Evolutionary conservation across 2,888 invertebrate species (phyloP), one percentile per base, ranked within the genome.

Genomic region (Drosophila austrosaltans): DNA sequence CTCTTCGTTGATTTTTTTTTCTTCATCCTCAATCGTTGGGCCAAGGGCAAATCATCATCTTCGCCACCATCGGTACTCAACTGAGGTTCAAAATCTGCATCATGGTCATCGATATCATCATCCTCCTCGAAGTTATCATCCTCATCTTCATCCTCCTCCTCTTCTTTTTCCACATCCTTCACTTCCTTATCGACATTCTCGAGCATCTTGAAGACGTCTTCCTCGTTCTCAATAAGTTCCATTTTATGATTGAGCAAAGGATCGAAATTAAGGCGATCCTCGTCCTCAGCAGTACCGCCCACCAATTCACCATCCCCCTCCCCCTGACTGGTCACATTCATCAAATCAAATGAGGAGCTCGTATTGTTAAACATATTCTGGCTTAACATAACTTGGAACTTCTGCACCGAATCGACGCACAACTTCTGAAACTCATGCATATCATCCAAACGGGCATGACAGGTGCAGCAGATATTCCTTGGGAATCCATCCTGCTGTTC

Each of bases 141-240:
- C 3, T 81, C 75, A 2, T 68, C 58, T 0, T 76, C 74, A 36
- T 79, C 72, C 3, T 76, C 69, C 36, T 87, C 77, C 1, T 82
- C 82, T 44, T 78, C 73, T 2, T 82, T 77, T 8, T 82, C 78
- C 2, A 64, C 84, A 40, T 81, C 73, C 62, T 89, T 78, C 6
- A 81, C 89, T 58, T 91, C 87, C 58, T 91, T 91, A 56, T 90
- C 91, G 2, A 90, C 90, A 61, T 81, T 83, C 69, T 91, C 91
- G 39, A 91, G 68, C 91, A 91, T 91, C 69, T 91, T 91, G 30
- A 91, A 91, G 0, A 91, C 91, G 68, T 91, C 91, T 48, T 91
- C 90, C 56, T 90, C 91, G 42, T 90, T 91, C 39, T 91, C 91
- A 56, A 91, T 83, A 7, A 91, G 72, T 66, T 91, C 91, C 82